Evolutionary conservation across 1,140 invertebrate species (phyloP), one percentile per base, ranked within the genome.

Genomic region (Notospermus geniculatus): DNA sequence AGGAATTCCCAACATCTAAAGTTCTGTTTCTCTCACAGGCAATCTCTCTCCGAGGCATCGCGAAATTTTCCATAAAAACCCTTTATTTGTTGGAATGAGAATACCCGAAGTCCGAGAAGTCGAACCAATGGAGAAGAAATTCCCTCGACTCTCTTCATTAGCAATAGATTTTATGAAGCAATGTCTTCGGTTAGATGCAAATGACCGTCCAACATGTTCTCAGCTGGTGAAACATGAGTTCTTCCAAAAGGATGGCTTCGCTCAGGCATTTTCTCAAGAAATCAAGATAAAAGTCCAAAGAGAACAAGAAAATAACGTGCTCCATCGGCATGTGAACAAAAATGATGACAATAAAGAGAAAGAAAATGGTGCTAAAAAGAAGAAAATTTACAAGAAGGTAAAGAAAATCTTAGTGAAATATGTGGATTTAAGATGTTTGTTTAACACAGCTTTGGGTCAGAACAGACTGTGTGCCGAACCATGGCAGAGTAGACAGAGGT

Each of bases 231-330:
- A 86, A 59, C 88, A 87, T 76, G 81, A 84, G 32, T 87, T 89
- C 66, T 92, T 92, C 74, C 84, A 77, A 0, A 84, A 87, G 23
- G 89, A 91, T 67, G 82, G 83, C 15, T 92, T 92, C 71, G 79
- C 83, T 15, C 85, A 88, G 22, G 84, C 79, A 45, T 90, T 90
- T 66, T 79, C 86, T 1, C 81, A 83, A 0, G 87, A 89, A 54
- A 75, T 92, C 11, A 79, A 86, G 36, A 81, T 85, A 39, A 86
- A 86, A 71, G 79, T 90, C 4, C 84, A 86, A 1, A 85, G 86
- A 71, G 88, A 91, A 73, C 84, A 84, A 15, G 32, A n/a, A 4
- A 50, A 50, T 19, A 50, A 50, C 9, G 46, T 50, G 25, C 46
- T 50, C 5, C 46, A n/a, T 4, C 46, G n/a, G 46, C 4, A 50